These are phyloP conservation scores for Anas acuta DNA, from an alignment of 2,797 vertebrate genomes.

Conservation along the genomic window DNA sequence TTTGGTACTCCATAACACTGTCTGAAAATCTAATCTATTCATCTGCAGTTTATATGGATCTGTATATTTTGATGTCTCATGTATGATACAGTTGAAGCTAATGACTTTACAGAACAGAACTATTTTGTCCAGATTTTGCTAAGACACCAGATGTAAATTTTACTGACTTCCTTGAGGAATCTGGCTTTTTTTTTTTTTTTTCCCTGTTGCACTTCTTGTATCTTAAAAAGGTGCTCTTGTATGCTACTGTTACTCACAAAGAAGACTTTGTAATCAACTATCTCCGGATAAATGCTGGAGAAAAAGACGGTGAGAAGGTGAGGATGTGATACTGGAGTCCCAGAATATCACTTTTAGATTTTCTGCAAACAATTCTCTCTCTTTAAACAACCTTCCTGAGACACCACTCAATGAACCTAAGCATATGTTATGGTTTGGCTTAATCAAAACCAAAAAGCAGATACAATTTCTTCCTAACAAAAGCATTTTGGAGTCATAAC, in stretches of 20 bases:
- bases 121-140: slow-evolving; percentile 15
- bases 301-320: not conserved
- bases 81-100: not conserved
- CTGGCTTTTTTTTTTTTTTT: too few species aligned
- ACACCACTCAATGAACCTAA: not conserved
- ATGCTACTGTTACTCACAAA: not conserved
- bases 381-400: not conserved
- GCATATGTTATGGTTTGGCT: not conserved
- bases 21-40: not conserved
- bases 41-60: not conserved
- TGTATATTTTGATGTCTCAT: not conserved
- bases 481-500: not conserved
- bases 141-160: slow-evolving; percentile 46
- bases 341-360: not conserved
- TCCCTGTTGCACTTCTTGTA: not conserved
- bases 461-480: not conserved
- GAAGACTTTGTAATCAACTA: not conserved
- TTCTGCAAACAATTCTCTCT: not conserved
- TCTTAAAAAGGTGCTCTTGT: slow-evolving; percentile 21
- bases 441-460: slow-evolving; percentile 26
- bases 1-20: not conserved
- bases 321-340: not conserved
- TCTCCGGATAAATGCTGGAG: not conserved
- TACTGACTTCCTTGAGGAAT: slow-evolving; percentile 28
- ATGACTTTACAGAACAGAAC: slow-evolving; percentile 27